A percentile compares a stretch with the other conserved stretches of the same genome.
These are phyloP conservation scores for Shinisaurus crocodilurus DNA, from an alignment of 2,113 vertebrate genomes.

Conservation along the genomic window DNA sequence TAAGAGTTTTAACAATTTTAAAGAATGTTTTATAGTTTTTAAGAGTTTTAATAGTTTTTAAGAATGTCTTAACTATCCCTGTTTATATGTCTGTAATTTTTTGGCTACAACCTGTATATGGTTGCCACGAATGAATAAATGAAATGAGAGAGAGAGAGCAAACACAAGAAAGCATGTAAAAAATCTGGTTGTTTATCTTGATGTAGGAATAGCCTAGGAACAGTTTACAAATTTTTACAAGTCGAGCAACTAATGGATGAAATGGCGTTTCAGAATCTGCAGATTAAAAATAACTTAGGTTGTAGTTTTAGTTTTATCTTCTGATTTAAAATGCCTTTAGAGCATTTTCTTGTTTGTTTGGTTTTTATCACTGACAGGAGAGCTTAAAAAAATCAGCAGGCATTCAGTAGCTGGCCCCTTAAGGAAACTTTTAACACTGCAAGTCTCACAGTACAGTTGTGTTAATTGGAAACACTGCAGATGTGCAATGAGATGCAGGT, in stretches of 20 bases:
- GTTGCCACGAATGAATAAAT: no score
- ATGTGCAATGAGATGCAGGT: background rate
- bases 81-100: no score
- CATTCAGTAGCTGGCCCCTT: background rate
- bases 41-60: no score
- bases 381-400: background rate
- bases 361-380: background rate
- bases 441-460: background rate
- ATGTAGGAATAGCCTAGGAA: background rate
- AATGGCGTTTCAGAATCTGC: background rate
- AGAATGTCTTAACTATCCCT: no score
- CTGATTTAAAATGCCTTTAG: background rate
- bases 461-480: conserved; percentile 5
- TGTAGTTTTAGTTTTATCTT: background rate
- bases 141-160: background rate
- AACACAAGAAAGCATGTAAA: background rate
- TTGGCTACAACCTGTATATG: no score
- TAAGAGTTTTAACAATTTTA: no score
- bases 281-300: conserved; percentile 6
- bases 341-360: background rate
- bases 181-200: background rate
- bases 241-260: background rate
- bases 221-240: background rate
- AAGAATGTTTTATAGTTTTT: no score
- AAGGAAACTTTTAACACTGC: background rate